A percentile compares a stretch with the other conserved stretches of the same genome.
Conservation (phyloP, 2,888 invertebrate species). For the Diploptera punctata region DNA sequence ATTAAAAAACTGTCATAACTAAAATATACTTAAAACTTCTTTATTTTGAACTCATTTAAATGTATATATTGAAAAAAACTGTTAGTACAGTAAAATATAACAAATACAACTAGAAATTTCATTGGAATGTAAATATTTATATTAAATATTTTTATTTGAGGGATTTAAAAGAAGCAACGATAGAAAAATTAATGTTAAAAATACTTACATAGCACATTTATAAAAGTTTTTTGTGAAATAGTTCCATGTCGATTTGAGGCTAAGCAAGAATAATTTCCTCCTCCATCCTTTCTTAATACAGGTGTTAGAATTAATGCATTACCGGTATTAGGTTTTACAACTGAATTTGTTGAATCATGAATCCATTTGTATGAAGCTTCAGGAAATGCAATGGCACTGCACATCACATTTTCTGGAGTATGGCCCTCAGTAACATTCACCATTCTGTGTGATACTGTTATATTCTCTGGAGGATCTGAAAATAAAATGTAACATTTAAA, state of each 20-base stretch:
- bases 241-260: conserved; percentile 75
- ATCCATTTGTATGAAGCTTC: conserved; percentile 75
- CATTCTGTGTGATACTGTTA: conserved; percentile 68
- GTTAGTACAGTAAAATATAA: neutral
- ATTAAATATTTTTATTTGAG: neutral
- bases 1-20: too few species aligned
- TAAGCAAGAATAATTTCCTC: conserved; percentile 77
- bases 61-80: neutral
- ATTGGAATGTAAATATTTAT: neutral
- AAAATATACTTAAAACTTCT: too few species aligned
- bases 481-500: too few species aligned
- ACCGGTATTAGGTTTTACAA: conserved; percentile 54
- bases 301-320: conserved; percentile 67
- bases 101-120: neutral
- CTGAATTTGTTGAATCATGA: conserved; percentile 54
- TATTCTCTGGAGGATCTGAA: conserved; percentile 84
- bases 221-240: conserved; percentile 68
- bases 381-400: conserved; percentile 70
- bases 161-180: neutral
- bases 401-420: conserved; percentile 63
- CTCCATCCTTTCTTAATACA: conserved; percentile 71
- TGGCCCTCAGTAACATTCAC: conserved; percentile 64
- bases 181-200: too few species aligned
- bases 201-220: conserved; percentile 86
- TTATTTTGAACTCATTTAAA: too few species aligned